These are phyloP conservation scores for Phengaris alcon DNA, from an alignment of 2,888 invertebrate genomes.

Conservation along the genomic window DNA sequence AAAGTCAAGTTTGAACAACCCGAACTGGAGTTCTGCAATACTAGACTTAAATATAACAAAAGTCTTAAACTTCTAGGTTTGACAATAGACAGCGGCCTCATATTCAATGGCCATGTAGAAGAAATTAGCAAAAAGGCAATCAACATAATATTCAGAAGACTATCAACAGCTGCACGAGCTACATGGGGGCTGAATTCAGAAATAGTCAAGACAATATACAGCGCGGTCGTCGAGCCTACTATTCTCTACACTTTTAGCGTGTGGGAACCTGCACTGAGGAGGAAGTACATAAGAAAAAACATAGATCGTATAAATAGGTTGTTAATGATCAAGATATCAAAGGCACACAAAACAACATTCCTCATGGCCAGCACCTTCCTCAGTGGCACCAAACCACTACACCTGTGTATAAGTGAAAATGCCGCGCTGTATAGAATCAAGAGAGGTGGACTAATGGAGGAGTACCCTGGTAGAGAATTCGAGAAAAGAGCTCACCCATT, in stretches of 20 bases:
- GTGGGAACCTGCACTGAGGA: conserved; percentile 1
- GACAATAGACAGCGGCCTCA: conserved; percentile 24
- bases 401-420: conserved; percentile 30
- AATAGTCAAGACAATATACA: conserved; percentile 23
- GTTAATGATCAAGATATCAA: conserved; percentile 22
- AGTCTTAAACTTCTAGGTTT: conserved; percentile 29
- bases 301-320: conserved; percentile 14
- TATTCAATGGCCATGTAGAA: conserved; percentile 27
- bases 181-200: conserved; percentile 30
- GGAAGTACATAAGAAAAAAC: background rate
- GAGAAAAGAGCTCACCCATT: conserved; percentile 5
- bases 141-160: conserved; percentile 12
- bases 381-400: conserved; percentile 27
- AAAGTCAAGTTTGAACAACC: conserved; percentile 29
- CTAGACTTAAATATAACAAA: background rate
- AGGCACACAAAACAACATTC: conserved; percentile 30
- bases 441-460: conserved; percentile 17
- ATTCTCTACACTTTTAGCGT: conserved; percentile 26
- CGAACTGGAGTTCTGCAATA: conserved; percentile 13
- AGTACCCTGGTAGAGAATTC: conserved; percentile 22
- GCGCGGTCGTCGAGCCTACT: conserved; percentile 25
- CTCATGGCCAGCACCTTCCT: conserved; percentile 2
- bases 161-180: conserved; percentile 24
- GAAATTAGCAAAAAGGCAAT: conserved; percentile 23
- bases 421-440: conserved; percentile 27